Evolutionary conservation across 2,888 invertebrate species (phyloP), one percentile per base, ranked within the genome.

Genomic region (Pristionchus japonicus): DNA sequence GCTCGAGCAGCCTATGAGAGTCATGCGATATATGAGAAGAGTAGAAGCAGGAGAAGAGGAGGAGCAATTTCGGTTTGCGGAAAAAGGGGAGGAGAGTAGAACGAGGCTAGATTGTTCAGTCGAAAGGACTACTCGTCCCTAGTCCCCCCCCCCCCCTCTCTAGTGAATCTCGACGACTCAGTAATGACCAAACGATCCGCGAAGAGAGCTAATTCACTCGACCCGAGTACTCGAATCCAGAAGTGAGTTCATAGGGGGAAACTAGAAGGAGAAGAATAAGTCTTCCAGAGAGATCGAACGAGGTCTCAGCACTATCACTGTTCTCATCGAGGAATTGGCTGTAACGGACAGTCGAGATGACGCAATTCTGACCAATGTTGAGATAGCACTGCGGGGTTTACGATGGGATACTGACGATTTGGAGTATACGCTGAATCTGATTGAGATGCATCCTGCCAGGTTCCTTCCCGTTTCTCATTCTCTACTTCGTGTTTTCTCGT

Each of bases 221-320:
- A 83, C 82, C 82, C 82, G 37, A 83, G 52, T n/a, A 34, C 52
- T 52, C 52, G 52, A 49, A 83, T 83, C 6, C 82, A 83, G 82
- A 49, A 83, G 82, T 83, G 52, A 83, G 82, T 83, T 83, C 2
- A 37, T 40, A 70, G 70, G 3, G 34, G 64, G 67, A 27, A n/a
- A n/a, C n/a, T n/a, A n/a, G n/a, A n/a, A n/a, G n/a, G n/a, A n/a
- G n/a, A n/a, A n/a, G n/a, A n/a, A n/a, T n/a, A n/a, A 4, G 27
- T 27, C 4, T 70, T 86, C 0, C 49, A 86, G 86, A 23, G 86
- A 86, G 40, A 86, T 86, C 34, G 86, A 86, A 70, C 67, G 70
- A 9, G 70, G 70, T 31, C 70, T 86, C 9, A 49, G 49, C 40
- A 37, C 57, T 7, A 34, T 70, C 1, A 86, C 86, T 6, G 70